Conservation (phyloP, 1,140 invertebrate species). For the Maconellicoccus hirsutus region DNA sequence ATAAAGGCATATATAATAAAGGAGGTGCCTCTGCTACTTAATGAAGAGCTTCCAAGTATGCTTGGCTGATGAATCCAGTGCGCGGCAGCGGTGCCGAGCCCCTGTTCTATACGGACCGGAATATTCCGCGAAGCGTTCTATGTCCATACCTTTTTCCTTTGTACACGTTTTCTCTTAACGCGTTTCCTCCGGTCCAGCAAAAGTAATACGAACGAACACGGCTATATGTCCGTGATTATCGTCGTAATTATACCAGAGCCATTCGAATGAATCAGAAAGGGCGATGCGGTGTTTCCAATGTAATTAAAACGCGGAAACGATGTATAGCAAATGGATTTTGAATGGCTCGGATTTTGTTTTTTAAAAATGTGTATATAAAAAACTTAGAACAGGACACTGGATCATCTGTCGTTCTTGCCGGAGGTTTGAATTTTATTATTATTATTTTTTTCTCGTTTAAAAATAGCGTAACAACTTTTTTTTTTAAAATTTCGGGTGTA, state of each 20-base stretch:
- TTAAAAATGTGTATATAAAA: background rate
- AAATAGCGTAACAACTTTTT: too few species aligned
- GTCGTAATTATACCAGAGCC: background rate
- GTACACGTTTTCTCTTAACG: background rate
- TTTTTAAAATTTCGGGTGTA: too few species aligned
- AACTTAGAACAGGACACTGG: slow-evolving; percentile 19
- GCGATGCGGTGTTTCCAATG: background rate
- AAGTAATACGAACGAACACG: background rate
- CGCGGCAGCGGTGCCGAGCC: background rate
- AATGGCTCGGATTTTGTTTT: slow-evolving; percentile 19
- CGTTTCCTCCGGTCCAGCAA: background rate
- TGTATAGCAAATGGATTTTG: slow-evolving; percentile 10
- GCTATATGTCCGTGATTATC: background rate
- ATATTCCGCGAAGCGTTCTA: background rate
- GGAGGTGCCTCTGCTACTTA: slow-evolving; percentile 12
- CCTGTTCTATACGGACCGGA: slow-evolving; percentile 16
- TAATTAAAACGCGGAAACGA: background rate
- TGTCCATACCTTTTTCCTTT: background rate
- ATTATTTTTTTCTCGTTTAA: background rate
- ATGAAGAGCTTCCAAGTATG: background rate
- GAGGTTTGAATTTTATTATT: slow-evolving; percentile 13
- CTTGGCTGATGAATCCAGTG: slow-evolving; percentile 14
- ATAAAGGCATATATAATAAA: background rate
- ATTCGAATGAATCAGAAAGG: slow-evolving; percentile 8
- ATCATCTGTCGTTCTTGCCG: slow-evolving; percentile 1